These are phyloP conservation scores for Xestia rhomboidea DNA, from an alignment of 2,888 invertebrate genomes.

Conservation along the genomic window DNA sequence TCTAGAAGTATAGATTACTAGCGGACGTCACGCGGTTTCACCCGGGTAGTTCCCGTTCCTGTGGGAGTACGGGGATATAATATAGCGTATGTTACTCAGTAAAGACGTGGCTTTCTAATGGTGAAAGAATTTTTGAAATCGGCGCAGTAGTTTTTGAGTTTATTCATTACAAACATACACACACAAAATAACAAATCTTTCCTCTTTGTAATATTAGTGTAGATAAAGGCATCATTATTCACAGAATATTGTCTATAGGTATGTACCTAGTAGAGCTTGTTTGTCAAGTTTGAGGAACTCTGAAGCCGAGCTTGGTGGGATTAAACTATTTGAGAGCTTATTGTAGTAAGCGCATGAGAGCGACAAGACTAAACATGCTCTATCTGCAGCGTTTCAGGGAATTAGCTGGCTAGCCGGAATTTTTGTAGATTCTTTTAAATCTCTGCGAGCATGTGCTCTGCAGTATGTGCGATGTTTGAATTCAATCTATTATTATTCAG, in stretches of 20 bases:
- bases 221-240: constrained; percentile 2
- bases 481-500: neutral
- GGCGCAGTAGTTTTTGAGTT: too few species aligned
- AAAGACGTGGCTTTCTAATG: too few species aligned
- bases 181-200: too few species aligned
- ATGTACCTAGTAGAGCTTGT: neutral
- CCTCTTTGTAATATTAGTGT: too few species aligned
- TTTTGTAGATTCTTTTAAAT: constrained; percentile 34
- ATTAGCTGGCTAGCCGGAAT: constrained; percentile 8
- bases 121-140: too few species aligned
- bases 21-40: too few species aligned
- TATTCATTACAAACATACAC: too few species aligned
- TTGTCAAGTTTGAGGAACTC: constrained; percentile 26
- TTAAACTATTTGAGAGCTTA: constrained; percentile 51
- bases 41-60: too few species aligned
- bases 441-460: neutral
- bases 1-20: too few species aligned
- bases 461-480: neutral
- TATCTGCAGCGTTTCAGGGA: constrained; percentile 36
- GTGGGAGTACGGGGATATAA: too few species aligned
- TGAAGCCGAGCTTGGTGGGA: constrained; percentile 29
- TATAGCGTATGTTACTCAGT: too few species aligned
- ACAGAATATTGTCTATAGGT: constrained; percentile 12
- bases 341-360: constrained; percentile 20
- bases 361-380: constrained; percentile 32